Conservation (phyloP, 2,888 invertebrate species). For the Teleogryllus oceanicus region DNA sequence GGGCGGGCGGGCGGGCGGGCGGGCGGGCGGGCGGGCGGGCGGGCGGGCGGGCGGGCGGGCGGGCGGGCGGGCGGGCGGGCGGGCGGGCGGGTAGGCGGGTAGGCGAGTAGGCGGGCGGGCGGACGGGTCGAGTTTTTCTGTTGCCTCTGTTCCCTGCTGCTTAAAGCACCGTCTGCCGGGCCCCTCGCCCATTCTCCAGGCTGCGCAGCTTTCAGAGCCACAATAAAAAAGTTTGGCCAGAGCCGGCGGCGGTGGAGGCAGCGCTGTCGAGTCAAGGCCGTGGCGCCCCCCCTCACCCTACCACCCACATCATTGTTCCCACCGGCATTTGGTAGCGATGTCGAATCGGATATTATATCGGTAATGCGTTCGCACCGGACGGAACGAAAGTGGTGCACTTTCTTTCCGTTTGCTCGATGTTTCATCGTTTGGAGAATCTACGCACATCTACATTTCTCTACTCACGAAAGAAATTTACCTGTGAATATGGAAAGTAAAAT, state of each 20-base stretch:
- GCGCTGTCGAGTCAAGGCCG: background rate
- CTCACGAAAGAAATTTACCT: no score
- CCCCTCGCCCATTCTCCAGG: background rate
- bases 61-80: background rate
- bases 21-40: no score
- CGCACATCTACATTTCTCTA: no score
- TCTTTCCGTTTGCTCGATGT: no score
- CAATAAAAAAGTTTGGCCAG: background rate
- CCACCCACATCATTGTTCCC: no score
- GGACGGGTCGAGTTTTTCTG: background rate
- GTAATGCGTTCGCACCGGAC: no score
- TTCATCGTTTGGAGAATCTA: no score
- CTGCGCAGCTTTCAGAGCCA: background rate
- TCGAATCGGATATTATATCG: no score
- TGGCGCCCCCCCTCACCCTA: background rate
- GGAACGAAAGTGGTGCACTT: no score
- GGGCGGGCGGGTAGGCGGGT: background rate
- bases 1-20: background rate
- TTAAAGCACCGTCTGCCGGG: background rate
- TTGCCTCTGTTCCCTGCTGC: conserved; percentile 1
- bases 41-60: background rate
- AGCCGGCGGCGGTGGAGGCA: background rate
- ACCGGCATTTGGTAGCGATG: no score
- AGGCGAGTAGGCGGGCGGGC: background rate
- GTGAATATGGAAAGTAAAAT: no score